Conservation (phyloP, 2,888 invertebrate species). For the Lathronympha strigana region DNA sequence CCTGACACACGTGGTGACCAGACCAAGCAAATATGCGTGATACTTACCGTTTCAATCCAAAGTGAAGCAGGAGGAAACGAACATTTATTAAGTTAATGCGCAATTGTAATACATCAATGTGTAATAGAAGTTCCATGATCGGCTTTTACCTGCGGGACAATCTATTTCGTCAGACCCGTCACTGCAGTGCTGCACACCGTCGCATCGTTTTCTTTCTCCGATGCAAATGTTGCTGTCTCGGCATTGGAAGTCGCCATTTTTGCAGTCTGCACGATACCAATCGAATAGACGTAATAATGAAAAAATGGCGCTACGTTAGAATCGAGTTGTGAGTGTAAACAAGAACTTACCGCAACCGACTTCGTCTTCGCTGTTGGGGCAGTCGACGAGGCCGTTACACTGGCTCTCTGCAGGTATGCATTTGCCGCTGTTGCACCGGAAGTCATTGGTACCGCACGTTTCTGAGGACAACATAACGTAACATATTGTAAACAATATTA, state of each 20-base stretch:
- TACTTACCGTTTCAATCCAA: conserved; percentile 67
- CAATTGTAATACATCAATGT: neutral
- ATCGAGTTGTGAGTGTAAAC: neutral
- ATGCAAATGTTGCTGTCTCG: conserved; percentile 85
- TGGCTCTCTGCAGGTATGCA: conserved; percentile 82
- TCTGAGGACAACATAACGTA: conserved; percentile 61
- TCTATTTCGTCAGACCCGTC: conserved; percentile 86
- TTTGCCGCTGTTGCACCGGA: conserved; percentile 81
- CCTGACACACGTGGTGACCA: conserved; percentile 69
- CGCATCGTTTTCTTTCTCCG: conserved; percentile 81
- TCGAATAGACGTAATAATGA: conserved; percentile 15
- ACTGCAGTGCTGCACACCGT: conserved; percentile 78
- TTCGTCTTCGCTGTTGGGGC: conserved; percentile 86
- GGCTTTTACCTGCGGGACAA: conserved; percentile 69
- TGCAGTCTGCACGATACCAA: conserved; percentile 57
- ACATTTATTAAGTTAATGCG: conserved; percentile 5
- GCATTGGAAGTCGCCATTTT: conserved; percentile 84
- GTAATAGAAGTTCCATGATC: neutral
- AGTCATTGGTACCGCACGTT: conserved; percentile 72
- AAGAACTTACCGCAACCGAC: conserved; percentile 80
- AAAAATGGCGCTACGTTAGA: conserved; percentile 6
- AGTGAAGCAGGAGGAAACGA: conserved; percentile 59
- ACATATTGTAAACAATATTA: too few relatives aligned
- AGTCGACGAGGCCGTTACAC: conserved; percentile 86
- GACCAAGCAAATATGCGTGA: conserved; percentile 62